phyloP scores from a whole-genome alignment of 1,140 invertebrate species.

The Lepeophtheirus salmonis region DNA sequence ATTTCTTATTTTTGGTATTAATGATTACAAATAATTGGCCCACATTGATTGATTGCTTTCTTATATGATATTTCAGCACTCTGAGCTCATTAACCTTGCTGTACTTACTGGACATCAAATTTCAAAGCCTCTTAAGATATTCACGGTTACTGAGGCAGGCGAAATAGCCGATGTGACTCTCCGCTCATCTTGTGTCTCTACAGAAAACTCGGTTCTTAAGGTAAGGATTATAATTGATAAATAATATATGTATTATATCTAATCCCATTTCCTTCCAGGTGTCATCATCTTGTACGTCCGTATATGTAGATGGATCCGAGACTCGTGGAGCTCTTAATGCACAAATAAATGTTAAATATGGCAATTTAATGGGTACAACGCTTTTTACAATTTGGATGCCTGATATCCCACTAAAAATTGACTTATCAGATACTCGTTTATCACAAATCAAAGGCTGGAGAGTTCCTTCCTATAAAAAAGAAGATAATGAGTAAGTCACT shows the following conservation, averaged over 20 bases:
- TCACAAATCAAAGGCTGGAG: conserved; percentile 75
- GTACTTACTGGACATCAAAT: conserved; percentile 81
- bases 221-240: too few relatives aligned
- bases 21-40: neutral
- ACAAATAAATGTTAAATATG: conserved; percentile 10
- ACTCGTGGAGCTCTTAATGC: conserved; percentile 83
- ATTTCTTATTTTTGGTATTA: too few relatives aligned
- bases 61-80: conserved; percentile 46
- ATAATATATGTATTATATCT: too few relatives aligned
- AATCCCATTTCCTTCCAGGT: conserved; percentile 54
- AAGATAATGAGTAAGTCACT: neutral
- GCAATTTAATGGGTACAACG: conserved; percentile 55
- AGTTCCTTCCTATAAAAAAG: conserved; percentile 31
- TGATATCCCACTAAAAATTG: conserved; percentile 72
- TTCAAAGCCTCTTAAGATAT: conserved; percentile 81
- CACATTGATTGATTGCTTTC: too few relatives aligned
- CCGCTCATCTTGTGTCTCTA: conserved; percentile 82
- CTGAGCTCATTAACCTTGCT: conserved; percentile 86
- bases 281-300: conserved; percentile 81
- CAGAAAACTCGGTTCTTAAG: conserved; percentile 88
- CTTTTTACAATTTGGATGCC: conserved; percentile 92
- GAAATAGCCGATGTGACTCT: conserved; percentile 83
- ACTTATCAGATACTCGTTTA: conserved; percentile 63
- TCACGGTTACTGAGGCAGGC: conserved; percentile 78
- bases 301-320: conserved; percentile 91